phyloP scores from a whole-genome alignment of 2,888 invertebrate genomes.

The Formica aserva region DNA sequence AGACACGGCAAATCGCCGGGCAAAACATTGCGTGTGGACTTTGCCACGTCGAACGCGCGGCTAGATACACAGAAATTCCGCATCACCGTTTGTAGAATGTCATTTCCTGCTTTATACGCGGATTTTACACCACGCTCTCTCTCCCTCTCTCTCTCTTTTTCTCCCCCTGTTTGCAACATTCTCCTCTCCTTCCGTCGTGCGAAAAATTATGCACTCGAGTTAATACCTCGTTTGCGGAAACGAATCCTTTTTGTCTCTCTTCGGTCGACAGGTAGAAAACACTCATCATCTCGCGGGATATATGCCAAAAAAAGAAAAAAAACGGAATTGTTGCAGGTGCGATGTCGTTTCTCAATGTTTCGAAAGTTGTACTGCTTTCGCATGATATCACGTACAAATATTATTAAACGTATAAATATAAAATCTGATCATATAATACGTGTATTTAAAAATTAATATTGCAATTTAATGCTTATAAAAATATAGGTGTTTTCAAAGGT shows the following conservation, averaged over 20 bases:
- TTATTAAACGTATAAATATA: not conserved
- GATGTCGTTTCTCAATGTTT: not conserved
- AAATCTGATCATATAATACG: not conserved
- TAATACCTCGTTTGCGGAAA: constrained; percentile 44
- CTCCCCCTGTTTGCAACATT: not conserved
- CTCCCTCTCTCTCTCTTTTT: no score
- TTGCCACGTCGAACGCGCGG: constrained; percentile 21
- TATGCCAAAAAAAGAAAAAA: constrained; percentile 15
- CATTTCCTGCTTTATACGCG: constrained; percentile 48
- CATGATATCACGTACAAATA: constrained; percentile 1
- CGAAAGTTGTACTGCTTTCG: not conserved
- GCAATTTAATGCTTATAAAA: not conserved
- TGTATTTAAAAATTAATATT: not conserved
- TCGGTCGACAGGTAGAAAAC: constrained; percentile 8
- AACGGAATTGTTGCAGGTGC: not conserved
- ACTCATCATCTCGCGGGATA: not conserved
- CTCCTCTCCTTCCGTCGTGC: constrained; percentile 3
- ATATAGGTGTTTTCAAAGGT: not conserved
- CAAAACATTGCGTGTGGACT: constrained; percentile 49
- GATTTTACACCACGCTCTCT: constrained; percentile 34
- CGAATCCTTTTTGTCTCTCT: constrained; percentile 1
- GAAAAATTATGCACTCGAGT: constrained; percentile 33
- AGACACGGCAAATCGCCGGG: constrained; percentile 43
- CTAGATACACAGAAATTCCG: constrained; percentile 1
- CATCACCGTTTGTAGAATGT: constrained; percentile 22